Base-by-base conservation (phyloP, 2,113 vertebrate species). In the Arvicanthis niloticus region DNA sequence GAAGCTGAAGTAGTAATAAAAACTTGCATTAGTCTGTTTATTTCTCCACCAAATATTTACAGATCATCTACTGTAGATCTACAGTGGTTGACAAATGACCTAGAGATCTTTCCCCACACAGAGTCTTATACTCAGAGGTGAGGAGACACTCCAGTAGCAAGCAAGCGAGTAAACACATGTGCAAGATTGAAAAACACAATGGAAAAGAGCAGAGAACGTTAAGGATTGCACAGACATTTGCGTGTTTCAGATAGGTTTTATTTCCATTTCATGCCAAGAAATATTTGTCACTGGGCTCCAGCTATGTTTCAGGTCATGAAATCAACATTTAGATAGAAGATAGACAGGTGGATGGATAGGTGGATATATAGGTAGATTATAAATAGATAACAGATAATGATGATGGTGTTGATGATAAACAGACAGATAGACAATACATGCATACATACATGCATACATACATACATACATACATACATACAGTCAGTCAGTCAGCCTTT, bases 1-100 rank as follows among this genome's bases (percentile, higher is more conserved):
- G 78, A 84, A 93, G 76, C 34, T 89, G 40, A 94, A 73, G 53
- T 53, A 51, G 86, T 56, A 80, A 70, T 85, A 62, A 95, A 94
- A 92, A 60, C 31, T 48, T 93, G 65, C 88, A 51, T 78, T 72
- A 15, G 29, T 86, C 72, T 19, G 95, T 65, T 93, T 93, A 90
- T 85, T 48, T 67, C 93, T 87, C 75, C 80, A 68, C 62, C 62
- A 68, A 81, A 77, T 58, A 68, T 93, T 91, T 86, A 77, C 81
- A 58, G 67, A 95, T 48, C 19, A 68, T 40, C 88, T 91, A 37
- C 26, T 75, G 3, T n/a, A 65, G 37, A 42, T 60, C 82, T 67
- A 86, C 21, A 29, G 40, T 4, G 17, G 42, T 29, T 48, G 85
- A 68, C 17, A 91, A 93, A 85, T 72, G 34, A 80, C 29, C 58